Evolutionary conservation across 2,888 invertebrate species (phyloP).

Genomic region (Anticlea derivata): DNA sequence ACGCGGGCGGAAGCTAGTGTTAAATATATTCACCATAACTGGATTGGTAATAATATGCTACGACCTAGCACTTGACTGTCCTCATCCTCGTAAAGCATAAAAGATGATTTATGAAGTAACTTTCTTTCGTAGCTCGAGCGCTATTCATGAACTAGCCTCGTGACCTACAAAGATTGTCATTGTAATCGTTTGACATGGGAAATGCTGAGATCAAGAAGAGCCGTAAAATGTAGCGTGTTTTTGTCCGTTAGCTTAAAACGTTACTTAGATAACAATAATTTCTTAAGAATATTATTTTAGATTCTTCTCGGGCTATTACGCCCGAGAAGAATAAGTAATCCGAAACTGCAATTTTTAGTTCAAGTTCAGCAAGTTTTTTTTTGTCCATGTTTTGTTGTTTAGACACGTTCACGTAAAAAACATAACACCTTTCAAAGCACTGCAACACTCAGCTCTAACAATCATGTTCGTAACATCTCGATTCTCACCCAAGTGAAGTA

Average conservation of each 20-base stretch:
- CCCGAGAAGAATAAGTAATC: too few species aligned
- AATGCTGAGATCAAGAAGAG: background rate
- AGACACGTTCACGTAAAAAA: constrained; percentile 18
- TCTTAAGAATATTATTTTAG: too few species aligned
- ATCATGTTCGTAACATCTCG: constrained; percentile 1
- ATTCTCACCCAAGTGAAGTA: background rate
- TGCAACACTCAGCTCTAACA: constrained; percentile 38
- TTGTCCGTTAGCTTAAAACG: background rate
- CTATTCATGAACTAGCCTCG: constrained; percentile 33
- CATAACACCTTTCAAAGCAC: constrained; percentile 4
- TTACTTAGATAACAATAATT: too few species aligned
- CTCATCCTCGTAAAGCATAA: constrained; percentile 15
- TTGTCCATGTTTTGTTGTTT: too few species aligned
- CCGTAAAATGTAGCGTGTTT: too few species aligned
- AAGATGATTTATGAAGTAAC: constrained; percentile 23
- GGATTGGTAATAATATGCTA: background rate
- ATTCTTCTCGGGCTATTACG: too few species aligned
- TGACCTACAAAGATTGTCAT: constrained; percentile 31
- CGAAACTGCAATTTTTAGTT: too few species aligned
- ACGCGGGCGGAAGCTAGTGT: too few species aligned
- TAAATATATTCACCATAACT: too few species aligned
- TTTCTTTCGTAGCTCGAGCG: constrained; percentile 4
- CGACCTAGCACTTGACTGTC: constrained; percentile 10
- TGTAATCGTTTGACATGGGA: constrained; percentile 7
- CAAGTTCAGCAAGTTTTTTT: too few species aligned